Conservation (phyloP, 2,888 invertebrate genomes). For the Polietes domitor region DNA sequence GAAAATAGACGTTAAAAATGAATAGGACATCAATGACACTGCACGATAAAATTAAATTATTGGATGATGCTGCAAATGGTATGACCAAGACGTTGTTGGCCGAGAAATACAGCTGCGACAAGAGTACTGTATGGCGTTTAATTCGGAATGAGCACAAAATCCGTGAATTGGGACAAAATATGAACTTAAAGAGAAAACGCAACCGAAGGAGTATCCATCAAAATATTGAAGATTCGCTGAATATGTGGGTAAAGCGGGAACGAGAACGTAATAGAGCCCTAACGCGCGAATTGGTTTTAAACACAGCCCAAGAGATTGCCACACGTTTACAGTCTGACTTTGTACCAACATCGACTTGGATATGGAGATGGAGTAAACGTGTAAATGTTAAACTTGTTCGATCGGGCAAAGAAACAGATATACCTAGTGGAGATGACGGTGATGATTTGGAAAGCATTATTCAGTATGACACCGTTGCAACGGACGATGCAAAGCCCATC, state of each 20-base stretch:
- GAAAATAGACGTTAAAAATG: neutral
- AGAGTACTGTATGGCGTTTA: constrained; percentile 1
- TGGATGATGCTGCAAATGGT: neutral
- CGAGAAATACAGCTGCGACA: constrained; percentile 1
- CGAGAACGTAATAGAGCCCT: neutral
- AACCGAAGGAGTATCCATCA: neutral
- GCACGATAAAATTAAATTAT: neutral
- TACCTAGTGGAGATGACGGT: neutral
- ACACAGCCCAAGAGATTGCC: neutral
- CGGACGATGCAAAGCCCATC: neutral
- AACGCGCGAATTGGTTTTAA: neutral
- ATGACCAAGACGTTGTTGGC: neutral
- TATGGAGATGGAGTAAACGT: constrained; percentile 10
- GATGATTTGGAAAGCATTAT: neutral
- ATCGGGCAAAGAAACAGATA: neutral
- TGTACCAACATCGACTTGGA: constrained; percentile 15
- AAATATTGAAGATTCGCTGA: constrained; percentile 15
- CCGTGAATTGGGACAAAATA: neutral
- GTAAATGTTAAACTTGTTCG: neutral
- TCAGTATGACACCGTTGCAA: neutral
- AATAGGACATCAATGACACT: neutral
- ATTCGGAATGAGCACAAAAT: neutral
- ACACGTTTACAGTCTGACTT: neutral
- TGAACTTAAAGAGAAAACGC: neutral
- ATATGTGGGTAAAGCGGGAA: neutral